These are phyloP conservation scores for Rhea americana DNA, from an alignment of 2,113 vertebrate genomes.

Conservation along the genomic window DNA sequence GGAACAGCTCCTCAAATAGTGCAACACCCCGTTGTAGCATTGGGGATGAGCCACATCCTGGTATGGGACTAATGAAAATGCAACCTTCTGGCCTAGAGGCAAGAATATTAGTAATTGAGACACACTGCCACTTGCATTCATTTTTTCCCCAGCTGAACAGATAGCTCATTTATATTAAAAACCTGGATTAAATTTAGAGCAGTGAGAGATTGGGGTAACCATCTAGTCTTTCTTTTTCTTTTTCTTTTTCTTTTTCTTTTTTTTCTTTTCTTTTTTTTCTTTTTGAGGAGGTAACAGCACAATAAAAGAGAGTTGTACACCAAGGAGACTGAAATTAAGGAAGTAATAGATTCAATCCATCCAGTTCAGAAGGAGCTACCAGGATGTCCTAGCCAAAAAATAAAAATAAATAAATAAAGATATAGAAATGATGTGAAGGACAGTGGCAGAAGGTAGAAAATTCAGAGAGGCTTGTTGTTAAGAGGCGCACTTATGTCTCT, in stretches of 20 bases:
- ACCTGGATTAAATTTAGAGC: not conserved
- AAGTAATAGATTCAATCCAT: not conserved
- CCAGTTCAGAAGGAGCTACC: not conserved
- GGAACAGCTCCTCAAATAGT: not conserved
- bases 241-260: not conserved
- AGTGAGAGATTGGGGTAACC: not conserved
- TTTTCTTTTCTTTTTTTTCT: not conserved
- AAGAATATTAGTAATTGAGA: not conserved
- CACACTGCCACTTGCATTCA: not conserved
- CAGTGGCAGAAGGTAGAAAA: constrained; percentile 1
- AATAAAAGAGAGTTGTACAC: not conserved
- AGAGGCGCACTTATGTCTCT: not conserved
- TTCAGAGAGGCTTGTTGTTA: not conserved
- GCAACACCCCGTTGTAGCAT: not conserved
- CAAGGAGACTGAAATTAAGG: not conserved
- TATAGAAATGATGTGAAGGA: not conserved
- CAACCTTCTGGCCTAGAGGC: not conserved
- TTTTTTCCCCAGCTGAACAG: not conserved
- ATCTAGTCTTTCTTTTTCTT: not conserved
- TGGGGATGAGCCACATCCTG: not conserved
- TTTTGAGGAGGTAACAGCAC: not conserved
- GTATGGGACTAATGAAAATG: not conserved
- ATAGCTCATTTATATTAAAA: not conserved
- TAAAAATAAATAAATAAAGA: not conserved
- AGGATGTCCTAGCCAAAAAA: not conserved